Evolutionary conservation across 64 coral and sea anemone species (phyloP).

Genomic region (Pocillopora damicornis): DNA sequence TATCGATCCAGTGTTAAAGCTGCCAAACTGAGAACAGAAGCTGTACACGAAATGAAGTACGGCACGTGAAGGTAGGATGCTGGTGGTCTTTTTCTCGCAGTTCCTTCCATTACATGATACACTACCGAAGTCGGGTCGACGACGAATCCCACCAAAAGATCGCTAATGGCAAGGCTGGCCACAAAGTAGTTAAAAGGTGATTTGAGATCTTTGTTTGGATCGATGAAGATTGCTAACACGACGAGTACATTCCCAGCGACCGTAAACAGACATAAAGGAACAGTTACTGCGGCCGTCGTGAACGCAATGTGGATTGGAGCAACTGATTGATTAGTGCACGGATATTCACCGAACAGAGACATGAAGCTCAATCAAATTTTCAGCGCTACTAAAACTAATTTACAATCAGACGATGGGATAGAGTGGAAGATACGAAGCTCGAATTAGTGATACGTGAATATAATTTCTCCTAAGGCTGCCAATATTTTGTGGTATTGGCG

Average conservation of each 20-base stretch:
- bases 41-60: constrained; percentile 83
- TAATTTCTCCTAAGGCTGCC: no score
- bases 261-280: constrained; percentile 38
- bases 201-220: constrained; percentile 74
- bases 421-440: no score
- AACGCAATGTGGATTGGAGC: constrained; percentile 50
- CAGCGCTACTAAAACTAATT: background rate
- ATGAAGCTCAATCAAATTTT: background rate
- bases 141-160: constrained; percentile 62
- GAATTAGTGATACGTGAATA: no score
- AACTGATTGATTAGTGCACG: constrained; percentile 24
- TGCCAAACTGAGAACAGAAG: constrained; percentile 81
- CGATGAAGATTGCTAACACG: constrained; percentile 62
- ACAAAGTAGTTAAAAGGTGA: constrained; percentile 85
- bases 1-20: constrained; percentile 87
- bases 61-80: constrained; percentile 40
- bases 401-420: no score
- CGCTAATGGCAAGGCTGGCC: constrained; percentile 62
- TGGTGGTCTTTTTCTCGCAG: background rate
- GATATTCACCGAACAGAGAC: constrained; percentile 41
- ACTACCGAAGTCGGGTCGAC: constrained; percentile 62
- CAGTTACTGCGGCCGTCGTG: constrained; percentile 43
- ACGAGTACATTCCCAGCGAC: constrained; percentile 79
- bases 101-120: constrained; percentile 62
- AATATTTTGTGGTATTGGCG: no score